Evolutionary conservation across 2,888 invertebrate genomes (phyloP).

Genomic region (Andrena marginata): DNA sequence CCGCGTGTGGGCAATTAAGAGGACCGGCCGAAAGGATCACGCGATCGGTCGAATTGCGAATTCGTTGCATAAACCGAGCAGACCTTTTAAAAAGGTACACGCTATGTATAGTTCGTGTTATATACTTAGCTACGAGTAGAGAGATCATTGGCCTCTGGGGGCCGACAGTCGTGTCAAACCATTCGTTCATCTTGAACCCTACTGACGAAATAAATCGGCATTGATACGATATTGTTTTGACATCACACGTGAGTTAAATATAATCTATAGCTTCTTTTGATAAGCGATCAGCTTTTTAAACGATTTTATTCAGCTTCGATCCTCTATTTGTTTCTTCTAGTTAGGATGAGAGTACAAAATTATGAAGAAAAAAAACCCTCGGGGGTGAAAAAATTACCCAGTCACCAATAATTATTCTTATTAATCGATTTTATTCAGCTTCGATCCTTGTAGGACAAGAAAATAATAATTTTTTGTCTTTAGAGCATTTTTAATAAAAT

Average conservation of each 20-base stretch:
- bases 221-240: conserved; percentile 20
- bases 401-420: too few relatives aligned
- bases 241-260: conserved; percentile 7
- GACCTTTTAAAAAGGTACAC: background rate
- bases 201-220: conserved; percentile 30
- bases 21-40: background rate
- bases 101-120: background rate
- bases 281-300: background rate
- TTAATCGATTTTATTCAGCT: too few relatives aligned
- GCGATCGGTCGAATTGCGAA: background rate
- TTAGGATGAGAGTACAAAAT: too few relatives aligned
- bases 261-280: conserved; percentile 3
- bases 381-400: too few relatives aligned
- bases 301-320: too few relatives aligned
- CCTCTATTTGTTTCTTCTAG: too few relatives aligned
- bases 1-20: background rate
- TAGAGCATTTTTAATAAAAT: too few relatives aligned
- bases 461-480: too few relatives aligned
- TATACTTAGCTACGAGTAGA: background rate
- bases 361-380: too few relatives aligned
- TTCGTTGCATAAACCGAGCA: conserved; percentile 9
- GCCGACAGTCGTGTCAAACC: conserved; percentile 25
- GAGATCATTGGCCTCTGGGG: conserved; percentile 50
- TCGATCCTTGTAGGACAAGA: too few relatives aligned
- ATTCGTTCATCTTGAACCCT: conserved; percentile 41